These are phyloP conservation scores for Leuctra nigra DNA, from an alignment of 2,888 invertebrate species.

Conservation along the genomic window DNA sequence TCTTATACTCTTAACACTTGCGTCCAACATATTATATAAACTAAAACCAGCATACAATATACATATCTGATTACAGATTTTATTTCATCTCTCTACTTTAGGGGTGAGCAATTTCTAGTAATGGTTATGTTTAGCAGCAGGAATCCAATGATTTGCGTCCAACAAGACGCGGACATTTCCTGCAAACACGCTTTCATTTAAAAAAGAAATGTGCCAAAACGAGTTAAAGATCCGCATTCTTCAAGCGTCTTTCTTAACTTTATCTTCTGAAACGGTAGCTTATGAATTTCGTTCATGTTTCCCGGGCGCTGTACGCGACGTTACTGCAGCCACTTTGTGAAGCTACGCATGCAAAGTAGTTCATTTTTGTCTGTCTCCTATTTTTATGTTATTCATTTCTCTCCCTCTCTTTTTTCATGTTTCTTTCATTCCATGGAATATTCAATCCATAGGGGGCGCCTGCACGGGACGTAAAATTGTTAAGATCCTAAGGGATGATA, in stretches of 20 bases:
- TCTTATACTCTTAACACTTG: no score
- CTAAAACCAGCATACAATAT: no score
- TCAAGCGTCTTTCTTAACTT: slow-evolving; percentile 15
- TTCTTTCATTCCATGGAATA: slow-evolving; percentile 12
- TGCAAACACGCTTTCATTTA: neutral
- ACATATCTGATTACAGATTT: no score
- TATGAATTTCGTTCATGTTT: slow-evolving; percentile 17
- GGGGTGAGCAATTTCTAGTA: no score
- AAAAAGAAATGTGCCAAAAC: slow-evolving; percentile 2
- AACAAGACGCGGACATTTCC: no score
- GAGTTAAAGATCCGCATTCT: slow-evolving; percentile 18
- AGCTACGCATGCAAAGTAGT: slow-evolving; percentile 18
- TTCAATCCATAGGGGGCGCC: slow-evolving; percentile 12
- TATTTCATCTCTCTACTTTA: no score
- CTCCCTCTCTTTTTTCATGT: slow-evolving; percentile 11
- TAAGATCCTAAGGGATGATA: slow-evolving; percentile 1
- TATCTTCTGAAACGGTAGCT: slow-evolving; percentile 16
- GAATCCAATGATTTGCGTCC: no score
- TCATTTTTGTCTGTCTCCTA: slow-evolving; percentile 14
- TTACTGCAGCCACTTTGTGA: slow-evolving; percentile 17
- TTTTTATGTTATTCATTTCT: slow-evolving; percentile 14
- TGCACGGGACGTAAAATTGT: neutral
- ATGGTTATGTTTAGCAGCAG: no score
- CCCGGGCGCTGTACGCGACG: slow-evolving; percentile 6
- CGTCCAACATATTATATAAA: no score